Evolutionary conservation across 2,113 vertebrate species (phyloP), one percentile per base, ranked within the genome.

Genomic region (Passerina amoena): DNA sequence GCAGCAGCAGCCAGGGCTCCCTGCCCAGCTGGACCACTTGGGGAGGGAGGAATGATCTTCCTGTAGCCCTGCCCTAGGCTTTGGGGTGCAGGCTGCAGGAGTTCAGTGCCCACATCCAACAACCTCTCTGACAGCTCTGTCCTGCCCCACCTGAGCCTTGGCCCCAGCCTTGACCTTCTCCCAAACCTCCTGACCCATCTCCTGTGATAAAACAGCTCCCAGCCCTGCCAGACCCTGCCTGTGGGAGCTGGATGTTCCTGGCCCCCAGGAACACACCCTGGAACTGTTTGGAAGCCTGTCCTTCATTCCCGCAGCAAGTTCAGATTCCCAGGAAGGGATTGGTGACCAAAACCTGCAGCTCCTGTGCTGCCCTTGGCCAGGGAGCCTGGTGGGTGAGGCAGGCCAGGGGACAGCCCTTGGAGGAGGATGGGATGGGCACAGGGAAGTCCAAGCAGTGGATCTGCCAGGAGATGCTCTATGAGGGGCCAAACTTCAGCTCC

Each of bases 11-110:
- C 10, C 38, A 89, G 54, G 72, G 13, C 65, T 89, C 30, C 44
- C 47, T 77, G 56, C 9, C 11, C 0, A 0, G 1, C 0, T 65
- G 33, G 31, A 65, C 4, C 38, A 12, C 24, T 4, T 51, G 35
- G 35, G 48, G 68, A 76, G 60, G 22, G 37, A 78, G 42, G 42
- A 75, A 73, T 4, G 23, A 59, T 42, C 64, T 66, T 31, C 38
- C 71, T 11, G 24, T 13, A 79, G 42, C 5, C 17, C 20, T 47
- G 31, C 8, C 8, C 13, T 27, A 9, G 14, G 16, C 27, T 76
- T 44, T 35, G n/a, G 31, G 48, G n/a, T 68, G 0, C 0, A 54
- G 94, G 16, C n/a, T n/a, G n/a, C n/a, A n/a, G n/a, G n/a, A n/a
- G 3, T 12, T 50, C 73, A 61, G 75, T 18, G 23, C 30, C 35